Evolutionary conservation across 2,888 invertebrate species (phyloP), one percentile per base, ranked within the genome.

Genomic region (Athalia cordata): DNA sequence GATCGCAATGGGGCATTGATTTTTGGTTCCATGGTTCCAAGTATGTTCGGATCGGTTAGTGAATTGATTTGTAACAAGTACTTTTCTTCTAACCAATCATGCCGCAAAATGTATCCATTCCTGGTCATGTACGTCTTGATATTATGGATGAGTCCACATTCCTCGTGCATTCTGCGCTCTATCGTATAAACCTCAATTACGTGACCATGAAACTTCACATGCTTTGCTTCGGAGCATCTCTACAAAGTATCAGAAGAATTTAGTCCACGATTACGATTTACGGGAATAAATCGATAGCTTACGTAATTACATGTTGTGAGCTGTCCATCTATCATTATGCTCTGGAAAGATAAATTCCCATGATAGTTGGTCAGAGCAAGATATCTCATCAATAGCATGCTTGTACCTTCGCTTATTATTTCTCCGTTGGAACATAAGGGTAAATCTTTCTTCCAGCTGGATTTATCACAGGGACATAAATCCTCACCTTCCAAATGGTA

Each of bases 231-330:
- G 15, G 68, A 82, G 68, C 87, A 88, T 74, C 64, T 80, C 87
- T 87, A 15, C 57, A 64, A 70, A 64, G 15, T 57, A 68, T 47
- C 45, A n/a, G 13, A 29, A 13, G 13, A 11, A 66, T 66, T 8
- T 6, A 8, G 43, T 43, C 7, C 3, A 7, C 13, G n/a, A 11
- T 5, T 59, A 13, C 59, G 13, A 59, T 29, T 5, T 2, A 9
- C 9, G 62, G 8, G 8, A 62, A 13, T 62, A 62, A 13, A 15
- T 4, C 8, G 15, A 62, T 29, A 49, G 79, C 92, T 92, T 89
- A 94, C 94, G 84, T 94, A 94, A 86, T 93, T 90, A 87, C 93
- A 94, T 80, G 92, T 89, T 80, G 93, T 93, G 79, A 93, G 88
- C 70, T 90, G 91, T 4, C 94, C 94, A 81, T 93, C 92, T 81